Conservation (phyloP, 1,140 invertebrate species). For the Trichoplusia ni region DNA sequence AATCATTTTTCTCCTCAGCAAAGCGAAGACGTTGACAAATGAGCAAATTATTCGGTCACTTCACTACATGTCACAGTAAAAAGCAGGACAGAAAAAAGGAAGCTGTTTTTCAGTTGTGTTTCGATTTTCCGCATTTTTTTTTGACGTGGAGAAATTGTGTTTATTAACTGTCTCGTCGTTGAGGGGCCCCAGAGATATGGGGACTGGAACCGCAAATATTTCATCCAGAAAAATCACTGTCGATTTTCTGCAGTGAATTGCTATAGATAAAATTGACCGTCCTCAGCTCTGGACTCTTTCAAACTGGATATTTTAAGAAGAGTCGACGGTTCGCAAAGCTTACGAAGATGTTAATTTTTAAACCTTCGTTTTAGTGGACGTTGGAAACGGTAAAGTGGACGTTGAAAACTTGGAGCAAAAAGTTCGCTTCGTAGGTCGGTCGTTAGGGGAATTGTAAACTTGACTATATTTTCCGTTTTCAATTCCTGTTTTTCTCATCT, state of each 20-base stretch:
- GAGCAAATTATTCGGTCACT: constrained; percentile 68
- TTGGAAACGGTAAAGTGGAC: constrained; percentile 12
- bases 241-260: constrained; percentile 66
- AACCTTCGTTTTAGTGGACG: constrained; percentile 9
- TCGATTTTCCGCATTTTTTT: constrained; percentile 35
- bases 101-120: constrained; percentile 23
- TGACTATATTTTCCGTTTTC: neutral
- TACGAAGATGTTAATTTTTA: constrained; percentile 24
- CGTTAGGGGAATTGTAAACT: neutral
- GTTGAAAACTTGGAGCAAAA: constrained; percentile 7
- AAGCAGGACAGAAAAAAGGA: constrained; percentile 20
- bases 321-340: constrained; percentile 26
- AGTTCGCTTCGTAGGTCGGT: neutral
- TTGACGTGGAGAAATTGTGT: constrained; percentile 48
- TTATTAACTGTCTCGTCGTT: constrained; percentile 55
- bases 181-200: constrained; percentile 52
- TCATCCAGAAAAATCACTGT: constrained; percentile 65
- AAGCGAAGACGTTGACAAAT: constrained; percentile 70
- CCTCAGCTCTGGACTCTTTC: constrained; percentile 26
- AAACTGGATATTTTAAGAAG: constrained; percentile 44
- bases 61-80: constrained; percentile 48
- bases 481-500: too few species aligned
- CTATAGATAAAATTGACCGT: constrained; percentile 67
- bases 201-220: constrained; percentile 63
- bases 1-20: constrained; percentile 70